Evolutionary conservation across 2,113 vertebrate species (phyloP).

Genomic region (Cryptotis parvus): DNA sequence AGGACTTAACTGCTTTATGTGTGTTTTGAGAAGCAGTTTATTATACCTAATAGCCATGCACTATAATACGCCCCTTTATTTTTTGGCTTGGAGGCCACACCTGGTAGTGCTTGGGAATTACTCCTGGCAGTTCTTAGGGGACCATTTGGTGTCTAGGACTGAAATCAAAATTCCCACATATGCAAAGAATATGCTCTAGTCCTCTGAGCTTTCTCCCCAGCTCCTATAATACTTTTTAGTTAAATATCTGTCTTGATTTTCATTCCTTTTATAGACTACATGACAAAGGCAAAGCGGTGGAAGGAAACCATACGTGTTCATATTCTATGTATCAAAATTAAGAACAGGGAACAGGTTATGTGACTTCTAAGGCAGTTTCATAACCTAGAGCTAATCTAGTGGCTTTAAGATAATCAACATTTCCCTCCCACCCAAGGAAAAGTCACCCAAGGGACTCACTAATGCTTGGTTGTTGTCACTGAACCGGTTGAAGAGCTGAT

Average conservation of each 20-base stretch:
- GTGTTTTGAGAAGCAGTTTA: slow-evolving; percentile 50
- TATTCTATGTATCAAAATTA: neutral
- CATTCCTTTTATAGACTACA: slow-evolving; percentile 49
- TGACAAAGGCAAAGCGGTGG: slow-evolving; percentile 40
- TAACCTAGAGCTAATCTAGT: neutral
- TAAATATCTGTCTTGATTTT: slow-evolving; percentile 39
- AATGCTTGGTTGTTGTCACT: slow-evolving; percentile 98
- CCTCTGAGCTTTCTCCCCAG: too few relatives aligned
- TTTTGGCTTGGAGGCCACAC: too few relatives aligned
- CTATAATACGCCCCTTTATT: too few relatives aligned
- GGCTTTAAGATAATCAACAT: neutral
- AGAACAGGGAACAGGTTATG: neutral
- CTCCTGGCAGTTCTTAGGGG: too few relatives aligned
- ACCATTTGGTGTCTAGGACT: too few relatives aligned
- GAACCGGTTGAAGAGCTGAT: slow-evolving; percentile 96
- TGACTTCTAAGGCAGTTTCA: neutral
- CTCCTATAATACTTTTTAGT: slow-evolving; percentile 18
- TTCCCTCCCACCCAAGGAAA: neutral
- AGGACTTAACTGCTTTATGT: neutral
- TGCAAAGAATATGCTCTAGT: too few relatives aligned
- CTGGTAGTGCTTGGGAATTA: too few relatives aligned
- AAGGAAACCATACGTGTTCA: slow-evolving; percentile 39
- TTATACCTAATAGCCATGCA: neutral
- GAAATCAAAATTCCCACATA: too few relatives aligned
- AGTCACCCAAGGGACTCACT: slow-evolving; percentile 88